Evolutionary conservation across 2,888 invertebrate genomes (phyloP), one percentile per base, ranked within the genome.

Genomic region (Ellobium chinense): DNA sequence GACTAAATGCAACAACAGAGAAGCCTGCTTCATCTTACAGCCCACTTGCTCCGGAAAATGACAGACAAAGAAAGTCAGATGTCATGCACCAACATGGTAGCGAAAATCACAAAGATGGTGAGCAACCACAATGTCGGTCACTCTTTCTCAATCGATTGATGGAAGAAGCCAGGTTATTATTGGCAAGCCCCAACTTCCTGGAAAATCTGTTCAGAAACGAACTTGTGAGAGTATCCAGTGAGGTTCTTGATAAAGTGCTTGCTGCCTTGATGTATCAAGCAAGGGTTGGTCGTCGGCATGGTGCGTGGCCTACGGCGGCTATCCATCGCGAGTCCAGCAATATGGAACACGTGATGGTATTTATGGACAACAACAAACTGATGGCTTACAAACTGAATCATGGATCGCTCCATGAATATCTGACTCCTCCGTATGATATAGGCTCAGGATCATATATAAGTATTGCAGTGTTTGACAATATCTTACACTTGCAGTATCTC

Each of bases 301-400:
- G 21, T 14, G 4, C 12, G 1, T 69, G 69, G 69, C 69, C 69
- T 31, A 54, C 39, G n/a, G 31, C 69, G n/a, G 69, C 69, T n/a
- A 36, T 54, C 9, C 69, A 69, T 21, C 46, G 69, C 31, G n/a
- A 0, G 2, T 5, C 69, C 2, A 69, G 56, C 31, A 9, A 9
- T 1, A 21, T 2, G 54, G 54, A 54, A 54, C 69, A 69, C 31
- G 69, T 54, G 9, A 69, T 69, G 69, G 54, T 69, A 14, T 69
- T 54, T 54, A 9, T 54, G 4, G 27, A 27, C 9, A 1, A 21
- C 1, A 5, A 56, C 29, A 29, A 31, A 21, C n/a, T 69, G 12
- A 69, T 18, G 54, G 54, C 68, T 18, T 68, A 68, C 46, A 46
- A 39, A 2, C 46, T 68, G 0, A 39, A 27, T 46, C 24, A 9